A percentile compares a stretch with the other conserved stretches of the same genome.
These are phyloP conservation scores for Merops nubicus DNA, from an alignment of 2,113 vertebrate species.

Conservation along the genomic window DNA sequence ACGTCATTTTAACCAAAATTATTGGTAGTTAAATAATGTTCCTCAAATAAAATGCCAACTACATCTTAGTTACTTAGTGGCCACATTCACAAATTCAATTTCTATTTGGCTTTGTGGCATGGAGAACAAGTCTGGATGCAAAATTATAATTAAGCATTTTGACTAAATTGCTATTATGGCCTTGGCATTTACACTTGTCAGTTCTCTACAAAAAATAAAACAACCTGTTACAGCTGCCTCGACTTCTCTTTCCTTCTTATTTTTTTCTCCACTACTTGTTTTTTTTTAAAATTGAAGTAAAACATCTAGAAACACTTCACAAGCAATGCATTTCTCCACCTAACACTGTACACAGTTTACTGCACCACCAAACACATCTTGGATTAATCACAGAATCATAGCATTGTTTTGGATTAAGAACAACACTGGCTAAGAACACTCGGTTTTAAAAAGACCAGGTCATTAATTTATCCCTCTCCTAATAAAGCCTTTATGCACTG, in stretches of 20 bases:
- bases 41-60: background rate
- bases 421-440: background rate
- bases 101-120: background rate
- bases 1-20: background rate
- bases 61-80: background rate
- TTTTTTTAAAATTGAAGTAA: background rate
- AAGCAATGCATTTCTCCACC: accelerated
- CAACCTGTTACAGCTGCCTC: background rate
- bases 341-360: background rate
- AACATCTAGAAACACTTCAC: conserved; percentile 19
- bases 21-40: background rate
- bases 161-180: conserved; percentile 14
- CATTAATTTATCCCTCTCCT: background rate
- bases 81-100: background rate
- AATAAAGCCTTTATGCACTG: background rate
- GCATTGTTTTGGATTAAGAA: background rate
- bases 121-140: background rate
- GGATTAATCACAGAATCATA: too few species aligned
- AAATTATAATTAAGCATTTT: conserved; percentile 5
- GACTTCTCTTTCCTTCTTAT: background rate
- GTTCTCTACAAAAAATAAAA: background rate
- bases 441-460: background rate
- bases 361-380: background rate
- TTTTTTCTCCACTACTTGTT: background rate
- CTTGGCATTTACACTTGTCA: conserved; percentile 17